Evolutionary conservation across 2,797 vertebrate genomes (phyloP), one percentile per base, ranked within the genome.

Genomic region (Halcyon badia): DNA sequence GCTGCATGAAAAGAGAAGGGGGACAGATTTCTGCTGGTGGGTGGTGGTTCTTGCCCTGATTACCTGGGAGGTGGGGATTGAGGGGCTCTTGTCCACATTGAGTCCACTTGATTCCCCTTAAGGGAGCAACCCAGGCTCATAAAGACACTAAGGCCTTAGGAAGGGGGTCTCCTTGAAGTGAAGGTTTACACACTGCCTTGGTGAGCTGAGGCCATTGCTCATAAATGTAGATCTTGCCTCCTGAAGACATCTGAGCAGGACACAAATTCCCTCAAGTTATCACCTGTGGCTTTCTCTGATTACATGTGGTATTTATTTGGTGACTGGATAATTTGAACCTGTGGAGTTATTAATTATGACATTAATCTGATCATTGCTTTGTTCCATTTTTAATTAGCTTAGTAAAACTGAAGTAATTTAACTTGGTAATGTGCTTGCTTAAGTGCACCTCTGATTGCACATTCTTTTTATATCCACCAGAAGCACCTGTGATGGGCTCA

Each of bases 341-440:
- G 82, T 61, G 15, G 89, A 96, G 81, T 95, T 96, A 95, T 95
- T 96, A 95, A 97, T 97, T 95, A 93, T 92, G 87, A 94, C 94
- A 87, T 92, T 96, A 97, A 97, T 97, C 96, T 95, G 95, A 96
- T 96, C 57, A 35, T 68, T 58, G 48, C 96, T 93, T 95, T 97
- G 92, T 95, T 96, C 95, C 84, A 85, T 83, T 95, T 94, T 96
- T 97, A 97, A 97, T 96, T 97, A 94, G 94, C 95, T 96, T n/a
- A 91, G 94, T 94, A 87, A 94, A 97, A 84, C 75, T 57, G 37
- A 73, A 96, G 92, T 77, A 41, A 89, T 93, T 96, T 94, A 77
- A 68, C 89, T 90, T 41, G 48, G 86, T 90, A 94, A 96, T 93
- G 80, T 37, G 75, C 86, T 95, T 93, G 71, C 94, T 92, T 83